Base-by-base conservation (phyloP, 2,888 invertebrate genomes). In the Epirrita christyi region DNA sequence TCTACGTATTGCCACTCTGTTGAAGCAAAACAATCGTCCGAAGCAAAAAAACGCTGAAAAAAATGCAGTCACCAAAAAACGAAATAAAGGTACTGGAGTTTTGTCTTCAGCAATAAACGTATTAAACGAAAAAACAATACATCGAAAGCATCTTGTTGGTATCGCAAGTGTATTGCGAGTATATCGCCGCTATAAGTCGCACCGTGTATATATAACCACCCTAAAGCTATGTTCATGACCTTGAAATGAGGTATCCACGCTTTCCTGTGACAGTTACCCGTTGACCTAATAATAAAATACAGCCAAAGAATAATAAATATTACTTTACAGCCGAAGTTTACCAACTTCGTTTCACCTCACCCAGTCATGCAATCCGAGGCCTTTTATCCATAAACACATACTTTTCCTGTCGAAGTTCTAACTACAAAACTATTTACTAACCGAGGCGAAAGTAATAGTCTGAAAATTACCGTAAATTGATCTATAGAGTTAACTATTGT, bases 291-390 rank as follows among this genome's bases (percentile, higher is more conserved):
- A 63, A 32, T 49, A 4, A 21, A 4, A 4, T 21, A 21, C 21
- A 21, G 2, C 21, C 21, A 21, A 21, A 21, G 21, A 21, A 21
- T 21, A 21, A 3, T 21, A 21, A 21, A 21, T 21, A 21, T 4
- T 21, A 21, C 21, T 21, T 2, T 21, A 21, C 32, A 32, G 43
- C 72, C 73, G 14, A 48, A 49, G 15, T 52, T 29, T 72, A 70
- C 70, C 66, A 67, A 70, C 68, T 76, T 72, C 66, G 59, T 66
- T 69, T 79, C 71, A 76, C 75, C 67, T 73, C 52, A 56, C 41
- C 32, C 42, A 58, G 76, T 75, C 84, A 84, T 77, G 83, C 83
- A 66, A 83, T 66, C 72, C 56, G 67, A 77, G 79, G 81, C 61
- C 43, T 75, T 82, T 81, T 78, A 80, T 76, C 77, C 48, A 50